These are phyloP conservation scores for Sebastes matsubarae DNA, from an alignment of 2,797 vertebrate genomes.

Conservation along the genomic window DNA sequence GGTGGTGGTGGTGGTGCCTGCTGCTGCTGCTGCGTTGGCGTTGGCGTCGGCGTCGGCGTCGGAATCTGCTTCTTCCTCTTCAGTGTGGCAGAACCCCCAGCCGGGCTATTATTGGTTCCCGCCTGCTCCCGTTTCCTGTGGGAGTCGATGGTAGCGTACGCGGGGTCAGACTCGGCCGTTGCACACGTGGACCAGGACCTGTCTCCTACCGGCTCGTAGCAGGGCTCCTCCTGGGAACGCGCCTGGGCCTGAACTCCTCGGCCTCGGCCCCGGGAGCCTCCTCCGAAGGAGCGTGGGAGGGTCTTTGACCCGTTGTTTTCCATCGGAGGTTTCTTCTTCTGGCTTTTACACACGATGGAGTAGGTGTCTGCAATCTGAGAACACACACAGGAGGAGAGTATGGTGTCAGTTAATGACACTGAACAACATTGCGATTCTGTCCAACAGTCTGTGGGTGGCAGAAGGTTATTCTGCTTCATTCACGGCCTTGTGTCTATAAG, in stretches of 20 bases:
- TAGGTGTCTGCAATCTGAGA: constrained; percentile 86
- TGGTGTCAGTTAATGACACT: constrained; percentile 29
- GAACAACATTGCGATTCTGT: constrained; percentile 9
- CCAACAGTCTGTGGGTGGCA: neutral
- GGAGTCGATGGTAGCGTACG: constrained; percentile 80
- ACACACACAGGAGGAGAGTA: constrained; percentile 42
- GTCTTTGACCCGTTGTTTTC: constrained; percentile 75
- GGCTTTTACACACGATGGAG: constrained; percentile 84
- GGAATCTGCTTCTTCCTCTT: constrained; percentile 79
- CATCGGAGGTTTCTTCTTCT: constrained; percentile 80
- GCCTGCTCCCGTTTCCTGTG: constrained; percentile 79
- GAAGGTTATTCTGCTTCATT: constrained; percentile 3
- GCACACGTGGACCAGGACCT: constrained; percentile 73
- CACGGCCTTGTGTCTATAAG: neutral
- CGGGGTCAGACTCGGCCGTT: constrained; percentile 73
- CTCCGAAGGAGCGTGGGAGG: constrained; percentile 74
- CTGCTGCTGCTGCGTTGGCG: constrained; percentile 43
- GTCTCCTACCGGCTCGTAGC: constrained; percentile 81
- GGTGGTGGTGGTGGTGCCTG: constrained; percentile 55
- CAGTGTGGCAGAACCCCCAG: constrained; percentile 68
- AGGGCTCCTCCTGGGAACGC: constrained; percentile 78
- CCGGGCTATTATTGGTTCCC: constrained; percentile 63
- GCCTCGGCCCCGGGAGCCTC: constrained; percentile 58
- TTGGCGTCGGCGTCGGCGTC: constrained; percentile 27
- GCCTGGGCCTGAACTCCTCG: constrained; percentile 71